Base-by-base conservation (phyloP, 2,888 invertebrate genomes). In the Ernsta delagoae region DNA sequence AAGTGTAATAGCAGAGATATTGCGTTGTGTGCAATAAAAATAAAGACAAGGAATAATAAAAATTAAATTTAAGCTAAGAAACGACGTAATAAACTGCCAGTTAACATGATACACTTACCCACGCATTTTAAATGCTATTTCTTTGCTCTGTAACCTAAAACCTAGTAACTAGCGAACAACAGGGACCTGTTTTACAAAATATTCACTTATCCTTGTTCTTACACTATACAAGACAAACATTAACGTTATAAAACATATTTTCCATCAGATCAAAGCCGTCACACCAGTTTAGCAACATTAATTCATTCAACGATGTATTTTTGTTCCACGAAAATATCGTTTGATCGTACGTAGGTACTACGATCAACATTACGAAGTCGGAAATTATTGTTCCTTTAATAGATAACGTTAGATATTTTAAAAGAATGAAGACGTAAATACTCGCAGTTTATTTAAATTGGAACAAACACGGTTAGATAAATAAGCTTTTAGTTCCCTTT, bases 301-400 rank as follows among this genome's bases (percentile, higher is more conserved):
- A 24, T 45, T 50, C 53, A 70, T 73, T 60, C 45, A 69, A 69
- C 70, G 65, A 57, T 71, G 62, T 70, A 70, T 31, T 68, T 71
- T 70, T 39, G 50, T 59, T 39, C 12, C 39, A 41, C 57, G 63
- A 41, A 57, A 69, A 63, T 57, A 50, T 59, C 45, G 24, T 65
- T 59, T 65, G 59, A 65, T 59, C 59, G 24, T 24, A 24, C 24
- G 3, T 24, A 24, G 1, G 24, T 65, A 48, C 39, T 59, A 59
- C 24, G 65, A n/a, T n/a, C 43, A 59, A 59, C 34, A 36, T 57
- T 41, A 39, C 57, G 5, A 36, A 11, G 2, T 16, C 41, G 16
- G 57, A n/a, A n/a, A 24, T 24, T 1, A 3, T 3, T 24, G 24
- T 24, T 24, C 24, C 24, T 24, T 24, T 24, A 24, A 24, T 24